Evolutionary conservation across 2,797 vertebrate species (phyloP).

Genomic region (Halcyon chelicuti): DNA sequence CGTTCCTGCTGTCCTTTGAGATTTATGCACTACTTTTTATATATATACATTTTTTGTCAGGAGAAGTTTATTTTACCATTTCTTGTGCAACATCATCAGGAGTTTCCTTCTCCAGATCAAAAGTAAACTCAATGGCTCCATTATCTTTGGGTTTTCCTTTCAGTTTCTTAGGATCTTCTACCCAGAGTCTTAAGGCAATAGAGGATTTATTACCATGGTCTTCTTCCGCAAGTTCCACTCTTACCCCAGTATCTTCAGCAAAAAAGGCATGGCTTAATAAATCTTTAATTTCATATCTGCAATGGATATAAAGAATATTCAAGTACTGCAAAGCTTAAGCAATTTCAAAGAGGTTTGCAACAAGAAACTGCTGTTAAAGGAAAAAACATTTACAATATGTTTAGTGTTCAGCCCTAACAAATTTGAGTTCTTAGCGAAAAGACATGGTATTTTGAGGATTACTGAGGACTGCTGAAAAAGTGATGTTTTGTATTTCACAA

Average conservation of each 20-base stretch:
- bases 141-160: slow-evolving; percentile 99
- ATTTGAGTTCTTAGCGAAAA: neutral
- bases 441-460: neutral
- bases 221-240: slow-evolving; percentile 97
- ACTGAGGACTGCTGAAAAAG: neutral
- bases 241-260: slow-evolving; percentile 96
- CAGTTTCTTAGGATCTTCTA: slow-evolving; percentile 97
- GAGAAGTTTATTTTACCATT: slow-evolving; percentile 87
- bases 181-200: slow-evolving; percentile 96
- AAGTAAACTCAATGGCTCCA: slow-evolving; percentile 97
- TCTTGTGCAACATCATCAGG: slow-evolving; percentile 97
- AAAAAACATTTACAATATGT: neutral
- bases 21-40: slow-evolving; percentile 5
- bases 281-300: slow-evolving; percentile 96
- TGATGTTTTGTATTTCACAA: neutral
- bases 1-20: neutral
- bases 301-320: slow-evolving; percentile 19
- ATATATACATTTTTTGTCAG: neutral
- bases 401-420: neutral
- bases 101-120: slow-evolving; percentile 95
- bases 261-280: slow-evolving; percentile 97
- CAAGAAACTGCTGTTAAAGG: neutral
- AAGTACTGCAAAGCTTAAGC: neutral
- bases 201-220: slow-evolving; percentile 94
- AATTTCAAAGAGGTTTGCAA: neutral